Evolutionary conservation across 2,113 vertebrate species (phyloP).

Genomic region (Lamprotornis superbus): DNA sequence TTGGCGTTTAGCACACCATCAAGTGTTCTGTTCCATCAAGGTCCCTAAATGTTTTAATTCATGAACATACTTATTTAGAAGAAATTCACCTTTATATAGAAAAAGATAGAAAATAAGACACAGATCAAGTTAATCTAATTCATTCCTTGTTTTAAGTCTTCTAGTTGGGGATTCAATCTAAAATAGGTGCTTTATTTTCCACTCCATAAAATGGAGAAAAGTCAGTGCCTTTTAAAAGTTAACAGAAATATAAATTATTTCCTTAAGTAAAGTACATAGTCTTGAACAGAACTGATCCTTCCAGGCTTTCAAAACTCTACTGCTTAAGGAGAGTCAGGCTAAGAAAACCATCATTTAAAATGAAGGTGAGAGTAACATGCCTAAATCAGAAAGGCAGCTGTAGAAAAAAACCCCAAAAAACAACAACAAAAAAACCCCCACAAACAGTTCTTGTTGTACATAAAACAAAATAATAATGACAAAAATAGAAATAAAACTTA

Average conservation of each 20-base stretch:
- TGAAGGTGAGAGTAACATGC: background rate
- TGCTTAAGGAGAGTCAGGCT: background rate
- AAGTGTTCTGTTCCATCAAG: background rate
- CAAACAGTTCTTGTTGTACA: background rate
- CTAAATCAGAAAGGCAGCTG: background rate
- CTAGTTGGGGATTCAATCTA: background rate
- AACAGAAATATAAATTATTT: background rate
- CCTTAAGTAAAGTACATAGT: background rate
- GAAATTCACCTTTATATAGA: background rate
- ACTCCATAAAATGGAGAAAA: background rate
- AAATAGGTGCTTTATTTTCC: background rate
- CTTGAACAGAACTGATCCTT: background rate
- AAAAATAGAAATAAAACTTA: background rate
- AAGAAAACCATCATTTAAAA: background rate
- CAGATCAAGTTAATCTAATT: background rate
- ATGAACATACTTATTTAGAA: background rate
- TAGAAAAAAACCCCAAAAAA: background rate
- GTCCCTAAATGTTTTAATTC: background rate
- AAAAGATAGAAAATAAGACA: background rate
- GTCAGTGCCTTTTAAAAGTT: background rate
- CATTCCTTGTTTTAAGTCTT: background rate
- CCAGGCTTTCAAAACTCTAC: background rate
- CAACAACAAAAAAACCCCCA: too few relatives aligned
- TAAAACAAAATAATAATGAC: background rate
- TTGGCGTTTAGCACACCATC: background rate